phyloP scores from a whole-genome alignment of 92 coral and sea anemone genomes.

The Porites cylindrica region DNA sequence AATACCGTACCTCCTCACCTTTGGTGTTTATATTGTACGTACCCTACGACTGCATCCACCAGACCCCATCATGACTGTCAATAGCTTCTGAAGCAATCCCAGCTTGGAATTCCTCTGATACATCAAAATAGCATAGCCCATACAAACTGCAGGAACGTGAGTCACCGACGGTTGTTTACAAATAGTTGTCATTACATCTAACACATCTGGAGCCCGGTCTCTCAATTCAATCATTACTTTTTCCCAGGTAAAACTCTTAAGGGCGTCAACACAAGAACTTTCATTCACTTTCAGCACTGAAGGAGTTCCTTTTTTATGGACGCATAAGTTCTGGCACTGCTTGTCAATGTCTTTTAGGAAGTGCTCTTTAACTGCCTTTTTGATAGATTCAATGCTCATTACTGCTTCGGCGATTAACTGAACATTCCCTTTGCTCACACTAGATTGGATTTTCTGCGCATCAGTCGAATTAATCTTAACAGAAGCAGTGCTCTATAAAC shows the following conservation, averaged over 20 bases:
- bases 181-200: constrained; percentile 44
- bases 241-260: constrained; percentile 32
- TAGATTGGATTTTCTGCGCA: constrained; percentile 15
- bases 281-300: neutral
- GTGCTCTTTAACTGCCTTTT: constrained; percentile 28
- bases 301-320: neutral
- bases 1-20: too few relatives aligned
- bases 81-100: constrained; percentile 40
- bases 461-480: constrained; percentile 9
- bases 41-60: constrained; percentile 48
- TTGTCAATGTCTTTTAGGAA: too few relatives aligned
- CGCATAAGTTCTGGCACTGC: too few relatives aligned
- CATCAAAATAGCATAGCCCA: constrained; percentile 47
- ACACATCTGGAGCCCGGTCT: constrained; percentile 60
- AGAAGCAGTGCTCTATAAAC: neutral
- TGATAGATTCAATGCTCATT: constrained; percentile 30
- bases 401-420: constrained; percentile 34
- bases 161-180: constrained; percentile 18
- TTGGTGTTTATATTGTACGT: neutral
- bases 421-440: constrained; percentile 19
- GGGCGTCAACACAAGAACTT: constrained; percentile 8
- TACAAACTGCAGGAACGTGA: constrained; percentile 18
- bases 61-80: constrained; percentile 42
- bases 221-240: constrained; percentile 49
- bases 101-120: constrained; percentile 34